Evolutionary conservation across 2,797 vertebrate species (phyloP).

Genomic region (Babyrousa celebensis): DNA sequence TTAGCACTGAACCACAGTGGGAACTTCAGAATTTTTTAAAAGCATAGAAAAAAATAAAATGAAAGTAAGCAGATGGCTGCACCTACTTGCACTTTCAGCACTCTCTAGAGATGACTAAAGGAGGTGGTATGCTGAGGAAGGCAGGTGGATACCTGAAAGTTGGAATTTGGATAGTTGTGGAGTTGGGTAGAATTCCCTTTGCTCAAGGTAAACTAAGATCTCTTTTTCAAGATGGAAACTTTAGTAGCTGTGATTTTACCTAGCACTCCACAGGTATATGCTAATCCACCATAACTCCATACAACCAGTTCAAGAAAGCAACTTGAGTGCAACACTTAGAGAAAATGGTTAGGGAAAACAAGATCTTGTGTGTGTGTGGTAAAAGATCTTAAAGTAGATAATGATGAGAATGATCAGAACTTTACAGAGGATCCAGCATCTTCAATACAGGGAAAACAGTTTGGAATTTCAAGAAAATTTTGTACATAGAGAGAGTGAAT

Average conservation of each 20-base stretch:
- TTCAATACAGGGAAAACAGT: conserved; percentile 71
- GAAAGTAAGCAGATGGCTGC: not conserved
- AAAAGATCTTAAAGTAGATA: conserved; percentile 95
- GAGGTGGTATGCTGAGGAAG: not conserved
- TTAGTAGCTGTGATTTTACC: conserved; percentile 71
- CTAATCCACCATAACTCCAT: conserved; percentile 49
- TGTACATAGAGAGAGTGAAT: conserved; percentile 72
- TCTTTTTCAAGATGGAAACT: conserved; percentile 84
- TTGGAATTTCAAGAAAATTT: conserved; percentile 70
- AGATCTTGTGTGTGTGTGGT: conserved; percentile 95
- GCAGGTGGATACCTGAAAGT: not conserved
- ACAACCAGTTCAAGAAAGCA: conserved; percentile 85
- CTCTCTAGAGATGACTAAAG: not conserved
- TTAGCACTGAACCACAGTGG: no score
- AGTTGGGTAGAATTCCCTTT: not conserved
- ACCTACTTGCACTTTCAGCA: not conserved
- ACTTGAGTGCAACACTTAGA: conserved; percentile 94
- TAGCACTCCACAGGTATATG: conserved; percentile 75
- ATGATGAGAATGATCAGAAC: conserved; percentile 85
- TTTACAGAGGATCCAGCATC: conserved; percentile 63
- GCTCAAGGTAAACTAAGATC: conserved; percentile 50
- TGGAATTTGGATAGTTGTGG: not conserved
- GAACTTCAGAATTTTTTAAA: no score
- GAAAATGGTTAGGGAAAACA: conserved; percentile 94
- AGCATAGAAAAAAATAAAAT: not conserved